phyloP scores from a whole-genome alignment of 2,888 invertebrate genomes.

The Melinaea menophilus region DNA sequence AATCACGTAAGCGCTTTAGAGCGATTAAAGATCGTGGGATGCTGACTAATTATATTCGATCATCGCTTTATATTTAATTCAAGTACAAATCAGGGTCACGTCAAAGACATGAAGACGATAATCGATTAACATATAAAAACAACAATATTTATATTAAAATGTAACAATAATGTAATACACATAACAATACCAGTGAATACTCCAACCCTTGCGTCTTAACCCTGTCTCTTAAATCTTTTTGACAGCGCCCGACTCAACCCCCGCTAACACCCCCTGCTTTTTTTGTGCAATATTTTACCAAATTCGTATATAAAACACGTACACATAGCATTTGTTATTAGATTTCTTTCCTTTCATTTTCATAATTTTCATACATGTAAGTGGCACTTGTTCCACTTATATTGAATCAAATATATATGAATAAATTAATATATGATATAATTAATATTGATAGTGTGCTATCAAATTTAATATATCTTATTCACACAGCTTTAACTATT shows the following conservation, averaged over 20 bases:
- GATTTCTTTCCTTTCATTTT: not conserved
- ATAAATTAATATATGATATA: too few species aligned
- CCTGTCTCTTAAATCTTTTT: constrained; percentile 22
- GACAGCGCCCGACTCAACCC: constrained; percentile 26
- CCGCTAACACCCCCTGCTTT: constrained; percentile 11
- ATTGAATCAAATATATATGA: too few species aligned
- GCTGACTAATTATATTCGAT: not conserved
- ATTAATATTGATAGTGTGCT: too few species aligned
- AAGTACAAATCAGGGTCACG: not conserved
- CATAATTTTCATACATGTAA: too few species aligned
- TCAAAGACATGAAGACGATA: not conserved
- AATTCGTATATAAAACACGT: constrained; percentile 3
- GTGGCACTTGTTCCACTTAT: too few species aligned
- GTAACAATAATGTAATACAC: too few species aligned
- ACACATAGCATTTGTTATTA: not conserved
- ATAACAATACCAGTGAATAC: too few species aligned
- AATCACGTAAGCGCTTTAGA: constrained; percentile 24
- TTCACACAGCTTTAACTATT: too few species aligned
- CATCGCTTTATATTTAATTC: not conserved
- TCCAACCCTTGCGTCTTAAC: constrained; percentile 19
- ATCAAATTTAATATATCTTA: too few species aligned
- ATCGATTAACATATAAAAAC: not conserved
- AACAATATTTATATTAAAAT: not conserved
- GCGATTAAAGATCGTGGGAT: constrained; percentile 9
- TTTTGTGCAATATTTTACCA: constrained; percentile 6